Percentiles rank a stretch among this genome's conserved stretches.
Conservation (phyloP, 1,140 invertebrate species). For the Dendroctonus ponderosae region DNA sequence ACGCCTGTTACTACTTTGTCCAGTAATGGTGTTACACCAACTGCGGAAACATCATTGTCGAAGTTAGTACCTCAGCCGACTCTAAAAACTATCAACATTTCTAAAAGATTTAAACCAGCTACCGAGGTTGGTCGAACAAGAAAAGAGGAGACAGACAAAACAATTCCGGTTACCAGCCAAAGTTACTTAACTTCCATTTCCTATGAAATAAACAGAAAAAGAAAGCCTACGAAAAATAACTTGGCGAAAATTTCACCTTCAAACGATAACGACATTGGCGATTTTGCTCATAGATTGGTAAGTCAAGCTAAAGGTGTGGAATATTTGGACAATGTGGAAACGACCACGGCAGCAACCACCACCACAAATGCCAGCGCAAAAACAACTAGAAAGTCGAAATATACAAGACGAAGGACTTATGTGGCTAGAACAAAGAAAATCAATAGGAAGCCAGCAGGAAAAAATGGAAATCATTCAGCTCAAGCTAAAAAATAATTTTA, state of each 20-base stretch:
- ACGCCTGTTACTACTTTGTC: too few relatives aligned
- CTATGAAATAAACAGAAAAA: slow-evolving; percentile 46
- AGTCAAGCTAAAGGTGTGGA: slow-evolving; percentile 46
- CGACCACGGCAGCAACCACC: slow-evolving; percentile 8
- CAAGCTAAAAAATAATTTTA: too few relatives aligned
- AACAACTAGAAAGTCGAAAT: slow-evolving; percentile 32
- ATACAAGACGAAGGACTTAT: slow-evolving; percentile 34
- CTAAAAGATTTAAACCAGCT: too few relatives aligned
- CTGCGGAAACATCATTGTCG: too few relatives aligned
- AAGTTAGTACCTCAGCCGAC: too few relatives aligned
- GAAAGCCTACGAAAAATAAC: not conserved
- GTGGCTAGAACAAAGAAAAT: slow-evolving; percentile 27
- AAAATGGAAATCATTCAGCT: too few relatives aligned
- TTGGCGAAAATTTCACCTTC: not conserved
- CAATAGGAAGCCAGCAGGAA: slow-evolving; percentile 15
- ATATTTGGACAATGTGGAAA: slow-evolving; percentile 29
- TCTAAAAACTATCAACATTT: too few relatives aligned
- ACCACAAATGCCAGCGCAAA: slow-evolving; percentile 26
- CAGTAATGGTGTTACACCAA: too few relatives aligned
- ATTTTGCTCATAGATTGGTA: slow-evolving; percentile 41
- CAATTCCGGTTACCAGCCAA: slow-evolving; percentile 45
- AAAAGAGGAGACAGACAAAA: not conserved
- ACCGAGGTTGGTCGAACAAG: not conserved
- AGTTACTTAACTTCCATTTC: slow-evolving; percentile 50
- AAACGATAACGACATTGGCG: not conserved